Conservation (phyloP, 1,140 invertebrate genomes). For the Drosophila subpulchrella region DNA sequence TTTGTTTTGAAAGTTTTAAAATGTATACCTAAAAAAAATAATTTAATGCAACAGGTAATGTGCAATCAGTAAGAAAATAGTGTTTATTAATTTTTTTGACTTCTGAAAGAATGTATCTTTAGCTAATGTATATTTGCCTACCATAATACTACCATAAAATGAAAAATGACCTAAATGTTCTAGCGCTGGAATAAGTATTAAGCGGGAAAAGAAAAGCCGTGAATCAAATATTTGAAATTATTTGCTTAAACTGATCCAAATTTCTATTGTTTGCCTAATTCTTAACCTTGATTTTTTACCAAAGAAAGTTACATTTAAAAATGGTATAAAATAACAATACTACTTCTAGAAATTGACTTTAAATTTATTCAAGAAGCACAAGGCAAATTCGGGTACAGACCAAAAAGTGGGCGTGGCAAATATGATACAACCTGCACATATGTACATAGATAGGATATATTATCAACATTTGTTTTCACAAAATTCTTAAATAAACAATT, state of each 20-base stretch:
- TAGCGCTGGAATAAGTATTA: not conserved
- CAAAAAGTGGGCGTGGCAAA: slow-evolving; percentile 10
- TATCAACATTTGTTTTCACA: too few species aligned
- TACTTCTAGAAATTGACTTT: too few species aligned
- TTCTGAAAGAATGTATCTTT: not conserved
- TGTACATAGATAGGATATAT: too few species aligned
- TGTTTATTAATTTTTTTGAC: not conserved
- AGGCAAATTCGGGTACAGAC: not conserved
- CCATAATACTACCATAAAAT: too few species aligned
- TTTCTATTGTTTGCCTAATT: not conserved
- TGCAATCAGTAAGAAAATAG: not conserved
- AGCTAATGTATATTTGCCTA: too few species aligned
- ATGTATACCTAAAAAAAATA: not conserved
- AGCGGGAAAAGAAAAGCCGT: not conserved
- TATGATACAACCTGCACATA: not conserved
- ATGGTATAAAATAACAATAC: too few species aligned
- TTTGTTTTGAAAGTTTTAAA: too few species aligned
- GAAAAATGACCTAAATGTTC: too few species aligned
- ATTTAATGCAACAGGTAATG: slow-evolving; percentile 7
- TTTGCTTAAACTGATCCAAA: not conserved
- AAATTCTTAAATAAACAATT: too few species aligned
- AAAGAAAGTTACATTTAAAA: too few species aligned
- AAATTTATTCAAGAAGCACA: not conserved
- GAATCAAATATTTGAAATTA: not conserved
- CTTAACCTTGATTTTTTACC: too few species aligned